Base-by-base conservation (phyloP, 2,113 vertebrate genomes). In the Pandion haliaetus region DNA sequence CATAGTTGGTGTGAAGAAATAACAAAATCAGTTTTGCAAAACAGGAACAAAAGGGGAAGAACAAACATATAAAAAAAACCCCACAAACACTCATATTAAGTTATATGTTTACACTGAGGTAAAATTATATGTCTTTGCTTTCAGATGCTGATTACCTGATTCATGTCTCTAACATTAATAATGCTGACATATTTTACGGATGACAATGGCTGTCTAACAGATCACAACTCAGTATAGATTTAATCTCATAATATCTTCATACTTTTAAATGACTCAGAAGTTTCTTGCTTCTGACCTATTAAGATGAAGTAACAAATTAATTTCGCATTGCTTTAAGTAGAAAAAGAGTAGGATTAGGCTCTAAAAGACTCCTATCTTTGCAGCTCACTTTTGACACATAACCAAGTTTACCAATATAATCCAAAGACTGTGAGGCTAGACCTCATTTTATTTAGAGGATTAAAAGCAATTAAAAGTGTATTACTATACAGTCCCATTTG, bases 361-460 rank as follows among this genome's bases (percentile, higher is more conserved):
- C 96, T 96, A 98, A 98, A 98, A 93, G 67, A 87, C 86, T 62
- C 91, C 93, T 96, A 90, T 96, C 96, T 95, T 95, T 95, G 57
- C 94, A 76, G 52, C 79, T 97, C 96, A 98, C 98, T 79, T 79
- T 76, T 90, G 91, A 79, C 77, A 67, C 32, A 83, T 94, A 96
- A 94, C 52, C 57, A 96, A 88, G 88, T 98, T 98, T 98, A 92
- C 58, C 85, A 97, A 88, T 71, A 97, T 95, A 98, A 98, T 98
- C 97, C 97, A 88, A 98, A 96, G 94, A 97, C 96, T 94, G 40
- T 58, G 26, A 76, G 95, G 28, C 12, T 82, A 98, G 98, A 98
- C 79, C 83, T 95, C 97, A 97, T 87, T 67, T 92, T 97, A 77
- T 79, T 97, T 95, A 81, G 74, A 96, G 59, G 92, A 95, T 96